phyloP scores from a whole-genome alignment of 2,888 invertebrate genomes.

The Sesia bembeciformis region DNA sequence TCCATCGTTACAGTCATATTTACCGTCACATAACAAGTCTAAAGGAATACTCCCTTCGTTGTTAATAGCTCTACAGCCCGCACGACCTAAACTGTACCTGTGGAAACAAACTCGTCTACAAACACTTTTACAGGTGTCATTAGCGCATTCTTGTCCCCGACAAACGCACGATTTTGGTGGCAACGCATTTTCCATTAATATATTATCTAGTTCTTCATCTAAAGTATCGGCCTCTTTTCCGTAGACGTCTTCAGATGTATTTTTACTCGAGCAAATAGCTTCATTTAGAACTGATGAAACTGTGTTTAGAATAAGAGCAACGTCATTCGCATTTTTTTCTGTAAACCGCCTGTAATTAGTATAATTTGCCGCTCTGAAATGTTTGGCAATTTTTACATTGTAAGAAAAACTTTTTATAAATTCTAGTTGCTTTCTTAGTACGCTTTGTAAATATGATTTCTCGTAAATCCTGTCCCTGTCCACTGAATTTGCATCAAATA shows the following conservation, averaged over 20 bases:
- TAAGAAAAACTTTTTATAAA: constrained; percentile 23
- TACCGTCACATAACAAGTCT: constrained; percentile 49
- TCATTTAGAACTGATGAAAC: constrained; percentile 28
- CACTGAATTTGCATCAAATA: background rate
- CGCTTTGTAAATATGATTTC: constrained; percentile 13
- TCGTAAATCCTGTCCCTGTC: background rate
- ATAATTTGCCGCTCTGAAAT: background rate
- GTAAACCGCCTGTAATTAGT: constrained; percentile 1
- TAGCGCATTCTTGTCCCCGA: constrained; percentile 21
- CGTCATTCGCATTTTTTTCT: constrained; percentile 22
- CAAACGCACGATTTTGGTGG: constrained; percentile 33
- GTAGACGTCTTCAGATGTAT: constrained; percentile 4
- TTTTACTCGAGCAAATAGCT: constrained; percentile 24
- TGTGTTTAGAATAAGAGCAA: constrained; percentile 28
- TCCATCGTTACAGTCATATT: constrained; percentile 53
- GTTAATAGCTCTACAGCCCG: constrained; percentile 35
- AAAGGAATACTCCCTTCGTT: constrained; percentile 26
- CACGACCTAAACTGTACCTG: constrained; percentile 30
- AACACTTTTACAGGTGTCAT: constrained; percentile 21
- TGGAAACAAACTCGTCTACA: constrained; percentile 43
- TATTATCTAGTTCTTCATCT: constrained; percentile 10
- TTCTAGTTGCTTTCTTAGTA: constrained; percentile 28
- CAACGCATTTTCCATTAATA: constrained; percentile 10
- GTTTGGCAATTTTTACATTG: background rate
- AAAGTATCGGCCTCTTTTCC: constrained; percentile 2